Evolutionary conservation across 2,113 vertebrate genomes (phyloP).

Genomic region (Aspidoscelis tigris): DNA sequence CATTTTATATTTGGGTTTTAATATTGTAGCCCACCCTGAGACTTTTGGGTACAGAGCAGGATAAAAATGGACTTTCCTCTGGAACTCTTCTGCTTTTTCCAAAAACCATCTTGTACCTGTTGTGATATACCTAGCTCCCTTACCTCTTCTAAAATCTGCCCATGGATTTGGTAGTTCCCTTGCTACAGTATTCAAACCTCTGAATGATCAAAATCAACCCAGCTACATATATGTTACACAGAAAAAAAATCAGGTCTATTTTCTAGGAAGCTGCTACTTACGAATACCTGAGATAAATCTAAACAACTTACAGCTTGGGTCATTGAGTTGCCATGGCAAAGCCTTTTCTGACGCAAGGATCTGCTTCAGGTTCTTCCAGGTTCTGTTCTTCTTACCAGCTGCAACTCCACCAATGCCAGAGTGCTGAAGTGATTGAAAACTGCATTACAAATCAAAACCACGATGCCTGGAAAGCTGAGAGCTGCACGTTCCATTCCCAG

Average conservation of each 20-base stretch:
- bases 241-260: conserved; percentile 47
- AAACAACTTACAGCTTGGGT: conserved; percentile 92
- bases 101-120: too few relatives aligned
- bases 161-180: too few relatives aligned
- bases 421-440: conserved; percentile 80
- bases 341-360: conserved; percentile 94
- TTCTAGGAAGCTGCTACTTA: conserved; percentile 69
- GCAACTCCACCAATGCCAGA: conserved; percentile 95
- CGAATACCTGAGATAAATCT: conserved; percentile 64
- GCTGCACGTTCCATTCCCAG: too few relatives aligned
- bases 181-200: too few relatives aligned
- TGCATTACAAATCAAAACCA: background rate
- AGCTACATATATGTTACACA: conserved; percentile 20
- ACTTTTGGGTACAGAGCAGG: too few relatives aligned
- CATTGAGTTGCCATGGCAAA: conserved; percentile 92
- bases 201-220: background rate
- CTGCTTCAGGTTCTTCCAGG: conserved; percentile 99
- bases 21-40: too few relatives aligned
- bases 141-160: too few relatives aligned
- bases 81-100: too few relatives aligned
- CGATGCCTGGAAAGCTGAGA: background rate
- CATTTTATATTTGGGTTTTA: too few relatives aligned
- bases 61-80: too few relatives aligned
- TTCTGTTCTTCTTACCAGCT: conserved; percentile 97
- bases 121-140: too few relatives aligned